Base-by-base conservation (phyloP, 2,797 vertebrate species). In the Fistularia commersonii region DNA sequence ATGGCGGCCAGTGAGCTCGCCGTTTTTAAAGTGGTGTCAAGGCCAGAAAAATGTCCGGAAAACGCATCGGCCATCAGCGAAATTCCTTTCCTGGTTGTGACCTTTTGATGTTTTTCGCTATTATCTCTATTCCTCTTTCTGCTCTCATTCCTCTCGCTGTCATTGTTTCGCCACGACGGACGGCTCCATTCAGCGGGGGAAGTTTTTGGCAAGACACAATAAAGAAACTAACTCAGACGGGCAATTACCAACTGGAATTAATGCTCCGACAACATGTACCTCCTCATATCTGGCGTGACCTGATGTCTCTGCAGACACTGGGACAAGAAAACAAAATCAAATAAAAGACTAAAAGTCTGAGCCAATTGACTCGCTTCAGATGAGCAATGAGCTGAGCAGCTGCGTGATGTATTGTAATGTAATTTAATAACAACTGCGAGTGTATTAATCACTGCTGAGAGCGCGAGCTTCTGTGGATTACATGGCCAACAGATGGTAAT, bases 231-330 rank as follows among this genome's bases (percentile, higher is more conserved):
- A 67, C 48, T 59, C 57, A 67, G 35, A 38, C 56, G 48, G 51
- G 23, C 23, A 23, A 23, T 23, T 23, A 23, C 23, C 23, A 23
- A 23, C 58, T 45, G 51, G 13, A 66, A 54, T 46, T 61, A 59
- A 72, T 74, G 66, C 78, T 67, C 57, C 58, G 74, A 74, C 48
- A 56, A 71, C 45, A 47, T 66, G 43, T 31, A 51, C 57, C 64
- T 62, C 45, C 50, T 60, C 37, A 41, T 9, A 63, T 59, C 61
- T 54, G 1, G 6, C 34, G 49, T 66, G 41, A 61, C 45, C 35
- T 61, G 23, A 23, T 23, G 23, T 23, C 23, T 23, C 23, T 23
- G 23, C 23, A 23, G 23, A 23, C 12, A 11, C 35, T 3, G 2
- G 2, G 7, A 6, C 35, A 36, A 10, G 35, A 10, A 36, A 36